phyloP scores from a whole-genome alignment of 2,113 vertebrate genomes.

The Ursus arctos region DNA sequence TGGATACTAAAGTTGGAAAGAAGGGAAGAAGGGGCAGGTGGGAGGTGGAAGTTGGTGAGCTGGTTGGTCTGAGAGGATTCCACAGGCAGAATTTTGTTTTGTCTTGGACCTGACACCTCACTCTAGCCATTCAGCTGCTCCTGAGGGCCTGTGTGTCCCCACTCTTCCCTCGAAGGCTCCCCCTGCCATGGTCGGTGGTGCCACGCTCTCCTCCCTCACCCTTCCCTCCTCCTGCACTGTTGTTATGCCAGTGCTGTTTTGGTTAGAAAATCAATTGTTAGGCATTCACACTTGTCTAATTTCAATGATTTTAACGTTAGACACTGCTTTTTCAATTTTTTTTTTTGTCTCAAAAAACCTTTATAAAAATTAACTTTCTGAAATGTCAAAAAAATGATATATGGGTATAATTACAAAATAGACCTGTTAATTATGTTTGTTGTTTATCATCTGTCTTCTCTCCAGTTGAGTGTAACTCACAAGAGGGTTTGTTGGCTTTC shows the following conservation, averaged over 20 bases:
- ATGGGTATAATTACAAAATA: background rate
- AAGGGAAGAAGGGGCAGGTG: background rate
- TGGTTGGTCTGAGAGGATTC: background rate
- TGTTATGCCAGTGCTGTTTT: background rate
- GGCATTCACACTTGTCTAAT: background rate
- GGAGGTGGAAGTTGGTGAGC: background rate
- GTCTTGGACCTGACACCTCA: background rate
- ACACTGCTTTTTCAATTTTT: background rate
- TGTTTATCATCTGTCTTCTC: background rate
- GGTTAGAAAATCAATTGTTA: background rate
- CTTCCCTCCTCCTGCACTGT: background rate
- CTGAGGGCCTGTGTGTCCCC: background rate
- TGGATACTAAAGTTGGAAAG: background rate
- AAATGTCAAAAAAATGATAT: slow-evolving; percentile 4
- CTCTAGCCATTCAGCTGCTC: background rate
- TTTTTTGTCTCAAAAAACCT: background rate
- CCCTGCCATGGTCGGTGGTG: accelerated
- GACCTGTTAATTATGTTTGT: background rate
- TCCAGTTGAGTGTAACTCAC: background rate
- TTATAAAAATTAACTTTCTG: background rate
- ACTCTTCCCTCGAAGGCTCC: accelerated
- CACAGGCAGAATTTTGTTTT: background rate
- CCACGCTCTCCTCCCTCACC: background rate
- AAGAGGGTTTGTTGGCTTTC: background rate
- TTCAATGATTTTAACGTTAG: slow-evolving; percentile 14